Conservation (phyloP, 2,888 invertebrate genomes). For the Pheosia tremula region DNA sequence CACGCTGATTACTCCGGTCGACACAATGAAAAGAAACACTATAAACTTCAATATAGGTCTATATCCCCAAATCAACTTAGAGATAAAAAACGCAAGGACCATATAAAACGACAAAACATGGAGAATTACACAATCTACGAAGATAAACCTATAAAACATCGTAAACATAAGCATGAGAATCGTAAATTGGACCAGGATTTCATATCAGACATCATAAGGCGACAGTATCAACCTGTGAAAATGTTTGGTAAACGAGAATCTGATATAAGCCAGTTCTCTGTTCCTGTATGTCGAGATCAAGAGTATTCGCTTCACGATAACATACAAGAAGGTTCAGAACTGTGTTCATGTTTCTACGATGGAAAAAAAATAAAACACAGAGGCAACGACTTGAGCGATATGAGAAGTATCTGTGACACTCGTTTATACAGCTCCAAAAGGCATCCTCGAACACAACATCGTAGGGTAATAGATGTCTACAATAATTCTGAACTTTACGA, state of each 20-base stretch:
- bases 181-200: slow-evolving; percentile 61
- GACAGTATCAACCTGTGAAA: slow-evolving; percentile 69
- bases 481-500: slow-evolving; percentile 70
- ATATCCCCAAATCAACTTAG: slow-evolving; percentile 19
- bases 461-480: slow-evolving; percentile 46
- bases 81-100: slow-evolving; percentile 37
- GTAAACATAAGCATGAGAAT: slow-evolving; percentile 38
- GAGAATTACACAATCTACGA: slow-evolving; percentile 31
- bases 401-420: slow-evolving; percentile 68
- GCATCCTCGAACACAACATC: slow-evolving; percentile 44
- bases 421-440: slow-evolving; percentile 61
- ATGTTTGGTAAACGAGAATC: slow-evolving; percentile 64
- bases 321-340: slow-evolving; percentile 50
- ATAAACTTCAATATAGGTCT: slow-evolving; percentile 27
- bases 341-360: slow-evolving; percentile 64
- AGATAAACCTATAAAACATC: slow-evolving; percentile 33
- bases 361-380: slow-evolving; percentile 26
- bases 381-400: slow-evolving; percentile 50
- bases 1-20: slow-evolving; percentile 27
- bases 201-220: slow-evolving; percentile 69
- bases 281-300: slow-evolving; percentile 71
- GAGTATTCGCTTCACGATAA: slow-evolving; percentile 52
- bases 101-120: slow-evolving; percentile 31
- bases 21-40: slow-evolving; percentile 33
- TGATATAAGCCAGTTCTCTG: slow-evolving; percentile 69